phyloP scores from a whole-genome alignment of 2,888 invertebrate species.

The Brachypalpus laphriformis region DNA sequence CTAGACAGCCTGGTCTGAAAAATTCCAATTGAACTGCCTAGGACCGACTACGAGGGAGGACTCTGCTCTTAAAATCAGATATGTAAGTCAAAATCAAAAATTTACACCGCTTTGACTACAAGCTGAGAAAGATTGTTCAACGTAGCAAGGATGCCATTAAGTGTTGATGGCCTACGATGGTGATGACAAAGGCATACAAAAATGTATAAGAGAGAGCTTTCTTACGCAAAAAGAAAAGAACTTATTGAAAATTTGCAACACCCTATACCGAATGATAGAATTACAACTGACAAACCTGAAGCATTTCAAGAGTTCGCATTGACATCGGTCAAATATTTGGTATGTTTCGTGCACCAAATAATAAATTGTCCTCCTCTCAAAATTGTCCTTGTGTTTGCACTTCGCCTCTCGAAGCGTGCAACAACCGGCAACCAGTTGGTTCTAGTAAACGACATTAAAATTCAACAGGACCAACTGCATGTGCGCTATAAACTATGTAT shows the following conservation, averaged over 20 bases:
- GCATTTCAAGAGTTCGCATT: background rate
- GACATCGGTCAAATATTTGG: conserved; percentile 1
- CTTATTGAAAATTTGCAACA: background rate
- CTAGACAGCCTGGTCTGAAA: too few relatives aligned
- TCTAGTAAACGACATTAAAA: background rate
- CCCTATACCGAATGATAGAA: background rate
- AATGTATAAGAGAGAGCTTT: too few relatives aligned
- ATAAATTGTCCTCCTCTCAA: background rate
- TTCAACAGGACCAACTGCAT: background rate
- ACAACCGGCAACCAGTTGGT: background rate
- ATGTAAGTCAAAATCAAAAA: too few relatives aligned
- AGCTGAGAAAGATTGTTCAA: too few relatives aligned
- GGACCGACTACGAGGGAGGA: too few relatives aligned
- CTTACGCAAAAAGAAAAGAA: too few relatives aligned
- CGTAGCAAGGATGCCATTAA: too few relatives aligned
- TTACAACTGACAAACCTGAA: background rate
- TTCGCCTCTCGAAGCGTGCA: background rate
- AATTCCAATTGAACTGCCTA: too few relatives aligned
- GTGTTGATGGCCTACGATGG: too few relatives aligned
- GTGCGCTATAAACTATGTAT: background rate
- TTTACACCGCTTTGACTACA: too few relatives aligned
- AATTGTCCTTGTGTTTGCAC: background rate
- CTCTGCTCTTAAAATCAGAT: too few relatives aligned
- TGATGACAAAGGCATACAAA: too few relatives aligned
- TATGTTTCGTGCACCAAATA: background rate